Evolutionary conservation across 2,888 invertebrate genomes (phyloP).

Genomic region (Philhelius pedissequus): DNA sequence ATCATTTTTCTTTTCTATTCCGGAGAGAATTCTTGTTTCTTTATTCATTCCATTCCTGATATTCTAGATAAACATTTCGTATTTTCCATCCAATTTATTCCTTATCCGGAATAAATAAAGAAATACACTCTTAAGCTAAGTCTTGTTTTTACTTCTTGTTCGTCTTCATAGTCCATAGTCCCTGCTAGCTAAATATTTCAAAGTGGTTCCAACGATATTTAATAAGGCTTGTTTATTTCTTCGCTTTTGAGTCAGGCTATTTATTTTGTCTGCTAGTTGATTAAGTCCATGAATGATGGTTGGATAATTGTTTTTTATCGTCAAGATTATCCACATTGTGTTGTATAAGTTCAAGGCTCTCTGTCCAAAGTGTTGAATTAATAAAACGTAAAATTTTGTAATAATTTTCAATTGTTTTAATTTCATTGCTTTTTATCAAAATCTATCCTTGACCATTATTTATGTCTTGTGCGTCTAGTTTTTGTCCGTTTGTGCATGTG

Average conservation of each 20-base stretch:
- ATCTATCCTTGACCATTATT: not conserved
- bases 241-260: too few relatives aligned
- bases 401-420: slow-evolving; percentile 3
- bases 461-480: not conserved
- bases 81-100: too few relatives aligned
- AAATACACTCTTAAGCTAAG: too few relatives aligned
- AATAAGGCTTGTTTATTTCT: too few relatives aligned
- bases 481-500: slow-evolving; percentile 4
- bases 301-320: not conserved
- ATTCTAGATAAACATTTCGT: too few relatives aligned
- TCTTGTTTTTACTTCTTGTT: not conserved
- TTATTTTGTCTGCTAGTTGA: not conserved
- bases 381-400: not conserved
- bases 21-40: too few relatives aligned
- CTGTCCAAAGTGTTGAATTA: not conserved
- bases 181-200: not conserved
- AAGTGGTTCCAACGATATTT: not conserved
- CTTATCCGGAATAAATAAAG: too few relatives aligned
- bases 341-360: not conserved
- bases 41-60: too few relatives aligned
- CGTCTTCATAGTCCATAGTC: not conserved
- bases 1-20: too few relatives aligned
- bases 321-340: slow-evolving; percentile 18
- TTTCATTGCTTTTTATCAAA: not conserved
- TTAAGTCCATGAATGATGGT: not conserved